Conservation (phyloP, 2,888 invertebrate species). For the Rhingia campestris region DNA sequence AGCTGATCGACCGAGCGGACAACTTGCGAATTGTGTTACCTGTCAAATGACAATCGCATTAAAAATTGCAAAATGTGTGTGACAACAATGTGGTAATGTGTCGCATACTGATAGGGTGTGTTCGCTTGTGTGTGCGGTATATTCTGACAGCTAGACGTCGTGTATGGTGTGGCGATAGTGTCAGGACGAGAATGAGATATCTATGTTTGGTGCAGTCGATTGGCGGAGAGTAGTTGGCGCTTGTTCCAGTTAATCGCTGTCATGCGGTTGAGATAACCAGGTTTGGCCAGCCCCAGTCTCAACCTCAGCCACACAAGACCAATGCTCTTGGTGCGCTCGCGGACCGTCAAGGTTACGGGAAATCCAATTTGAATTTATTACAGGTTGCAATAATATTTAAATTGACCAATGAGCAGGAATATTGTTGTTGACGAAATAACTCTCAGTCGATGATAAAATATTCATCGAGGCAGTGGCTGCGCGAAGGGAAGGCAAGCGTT, state of each 20-base stretch:
- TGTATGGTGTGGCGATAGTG: conserved; percentile 61
- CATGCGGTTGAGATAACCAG: conserved; percentile 43
- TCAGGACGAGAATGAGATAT: conserved; percentile 65
- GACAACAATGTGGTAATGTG: conserved; percentile 59
- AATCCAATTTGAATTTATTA: too few relatives aligned
- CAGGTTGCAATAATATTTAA: background rate
- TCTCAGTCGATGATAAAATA: too few relatives aligned
- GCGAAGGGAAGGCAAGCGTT: too few relatives aligned
- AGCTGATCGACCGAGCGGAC: conserved; percentile 17
- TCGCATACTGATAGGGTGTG: conserved; percentile 52
- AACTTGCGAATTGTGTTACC: conserved; percentile 75
- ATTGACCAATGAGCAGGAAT: conserved; percentile 14
- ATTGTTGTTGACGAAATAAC: too few relatives aligned
- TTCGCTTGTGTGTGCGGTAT: conserved; percentile 27
- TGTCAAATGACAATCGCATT: conserved; percentile 76
- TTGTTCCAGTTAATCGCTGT: conserved; percentile 65
- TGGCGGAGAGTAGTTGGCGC: conserved; percentile 50
- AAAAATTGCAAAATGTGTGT: conserved; percentile 75
- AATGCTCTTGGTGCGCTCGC: background rate
- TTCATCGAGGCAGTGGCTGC: too few relatives aligned
- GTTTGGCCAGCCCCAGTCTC: conserved; percentile 1
- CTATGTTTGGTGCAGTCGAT: conserved; percentile 17
- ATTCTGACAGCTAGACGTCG: conserved; percentile 29
- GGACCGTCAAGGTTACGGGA: background rate
- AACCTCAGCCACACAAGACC: conserved; percentile 9